Percentiles rank a stretch among this genome's conserved stretches.
These are phyloP conservation scores for Ornithorhynchus anatinus DNA, from an alignment of 2,113 vertebrate genomes.

Conservation along the genomic window DNA sequence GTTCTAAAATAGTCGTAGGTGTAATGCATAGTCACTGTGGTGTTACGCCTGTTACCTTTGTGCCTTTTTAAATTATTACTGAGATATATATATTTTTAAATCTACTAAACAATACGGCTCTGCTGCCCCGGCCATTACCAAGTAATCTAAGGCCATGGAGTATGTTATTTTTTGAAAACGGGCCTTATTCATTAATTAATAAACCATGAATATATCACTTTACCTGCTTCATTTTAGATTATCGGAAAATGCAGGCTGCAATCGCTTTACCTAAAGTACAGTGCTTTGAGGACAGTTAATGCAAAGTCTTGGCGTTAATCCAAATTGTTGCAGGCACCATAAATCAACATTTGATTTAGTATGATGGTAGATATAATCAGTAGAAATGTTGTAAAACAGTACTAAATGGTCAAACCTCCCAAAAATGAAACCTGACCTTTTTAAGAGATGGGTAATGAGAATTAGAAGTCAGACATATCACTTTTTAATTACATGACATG, in stretches of 20 bases:
- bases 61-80: constrained; percentile 69
- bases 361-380: neutral
- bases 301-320: constrained; percentile 7
- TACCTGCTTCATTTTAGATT: constrained; percentile 42
- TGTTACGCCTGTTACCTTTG: constrained; percentile 44
- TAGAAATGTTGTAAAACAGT: constrained; percentile 14
- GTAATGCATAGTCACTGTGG: neutral
- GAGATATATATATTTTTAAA: constrained; percentile 62
- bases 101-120: constrained; percentile 70
- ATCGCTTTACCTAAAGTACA: neutral
- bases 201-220: constrained; percentile 63
- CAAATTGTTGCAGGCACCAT: neutral
- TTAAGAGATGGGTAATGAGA: neutral
- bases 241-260: constrained; percentile 47
- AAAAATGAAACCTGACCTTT: neutral
- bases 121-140: constrained; percentile 66
- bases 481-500: neutral
- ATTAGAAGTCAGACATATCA: constrained; percentile 30
- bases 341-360: constrained; percentile 4
- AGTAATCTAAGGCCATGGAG: constrained; percentile 60
- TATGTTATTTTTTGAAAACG: constrained; percentile 72
- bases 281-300: neutral
- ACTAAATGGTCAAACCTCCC: constrained; percentile 1
- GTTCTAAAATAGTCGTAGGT: neutral
- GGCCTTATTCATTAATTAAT: constrained; percentile 72